These are phyloP conservation scores for Caiman crocodilus DNA, from an alignment of 2,797 vertebrate species.

Conservation along the genomic window DNA sequence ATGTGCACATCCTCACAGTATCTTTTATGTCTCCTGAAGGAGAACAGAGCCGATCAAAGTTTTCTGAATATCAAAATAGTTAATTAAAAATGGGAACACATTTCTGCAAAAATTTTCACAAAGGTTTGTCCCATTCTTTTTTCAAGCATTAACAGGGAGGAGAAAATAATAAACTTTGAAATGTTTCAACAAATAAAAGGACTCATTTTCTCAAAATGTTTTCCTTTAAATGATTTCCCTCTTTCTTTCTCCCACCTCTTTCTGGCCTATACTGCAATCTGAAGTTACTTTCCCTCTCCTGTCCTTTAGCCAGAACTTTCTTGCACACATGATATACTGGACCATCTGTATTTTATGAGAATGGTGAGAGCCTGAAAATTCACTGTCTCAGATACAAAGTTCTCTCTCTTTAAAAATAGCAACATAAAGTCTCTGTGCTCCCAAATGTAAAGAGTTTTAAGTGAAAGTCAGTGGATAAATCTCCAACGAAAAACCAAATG, in stretches of 20 bases:
- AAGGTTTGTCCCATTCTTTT: not conserved
- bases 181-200: not conserved
- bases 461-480: slow-evolving; percentile 25
- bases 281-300: not conserved
- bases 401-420: not conserved
- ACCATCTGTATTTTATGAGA: not conserved
- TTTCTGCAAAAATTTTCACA: not conserved
- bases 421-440: not conserved
- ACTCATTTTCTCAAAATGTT: no score
- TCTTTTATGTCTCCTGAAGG: not conserved
- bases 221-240: not conserved
- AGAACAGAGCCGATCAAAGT: no score
- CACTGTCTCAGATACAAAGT: not conserved
- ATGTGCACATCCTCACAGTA: not conserved
- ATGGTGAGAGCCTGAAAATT: not conserved
- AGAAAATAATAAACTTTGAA: not conserved
- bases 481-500: slow-evolving; percentile 10
- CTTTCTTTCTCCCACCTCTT: not conserved
- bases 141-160: not conserved
- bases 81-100: not conserved
- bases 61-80: not conserved
- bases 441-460: not conserved
- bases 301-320: not conserved
- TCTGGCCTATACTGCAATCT: not conserved
- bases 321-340: fast-evolving